Conservation (phyloP, 1,140 invertebrate species). For the Ostrea denselamellosa region DNA sequence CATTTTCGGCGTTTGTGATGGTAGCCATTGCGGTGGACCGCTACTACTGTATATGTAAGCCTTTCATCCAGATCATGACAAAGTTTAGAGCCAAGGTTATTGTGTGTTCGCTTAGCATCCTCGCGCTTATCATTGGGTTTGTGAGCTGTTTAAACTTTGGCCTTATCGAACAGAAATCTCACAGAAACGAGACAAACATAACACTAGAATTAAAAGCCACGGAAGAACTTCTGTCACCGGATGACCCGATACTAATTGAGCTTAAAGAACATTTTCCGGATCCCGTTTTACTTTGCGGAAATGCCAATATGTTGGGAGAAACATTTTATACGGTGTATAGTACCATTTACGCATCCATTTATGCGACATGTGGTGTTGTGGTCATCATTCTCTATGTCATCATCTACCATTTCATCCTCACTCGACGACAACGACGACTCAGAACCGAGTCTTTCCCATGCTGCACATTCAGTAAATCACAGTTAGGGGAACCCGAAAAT, state of each 20-base stretch:
- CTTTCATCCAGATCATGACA: conserved; percentile 67
- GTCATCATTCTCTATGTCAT: conserved; percentile 68
- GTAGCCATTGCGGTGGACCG: conserved; percentile 71
- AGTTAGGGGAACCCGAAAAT: conserved; percentile 60
- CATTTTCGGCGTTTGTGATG: conserved; percentile 71
- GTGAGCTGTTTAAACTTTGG: conserved; percentile 63
- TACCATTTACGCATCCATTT: conserved; percentile 66
- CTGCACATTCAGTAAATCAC: conserved; percentile 49
- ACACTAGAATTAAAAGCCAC: background rate
- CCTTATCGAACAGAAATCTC: background rate
- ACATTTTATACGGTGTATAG: conserved; percentile 58
- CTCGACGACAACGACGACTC: conserved; percentile 52
- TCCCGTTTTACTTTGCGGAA: background rate
- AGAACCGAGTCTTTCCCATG: conserved; percentile 56
- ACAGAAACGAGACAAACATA: background rate
- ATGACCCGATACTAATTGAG: background rate
- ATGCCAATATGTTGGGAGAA: conserved; percentile 25
- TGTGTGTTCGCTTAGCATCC: conserved; percentile 54
- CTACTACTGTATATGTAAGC: conserved; percentile 72
- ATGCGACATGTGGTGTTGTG: conserved; percentile 64
- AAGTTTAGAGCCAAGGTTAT: conserved; percentile 63
- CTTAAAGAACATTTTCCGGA: background rate
- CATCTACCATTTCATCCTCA: conserved; percentile 61
- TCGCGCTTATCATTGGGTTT: conserved; percentile 64
- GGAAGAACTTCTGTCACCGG: background rate